These are phyloP conservation scores for Chionomys nivalis DNA, from an alignment of 2,113 vertebrate genomes.

Conservation along the genomic window DNA sequence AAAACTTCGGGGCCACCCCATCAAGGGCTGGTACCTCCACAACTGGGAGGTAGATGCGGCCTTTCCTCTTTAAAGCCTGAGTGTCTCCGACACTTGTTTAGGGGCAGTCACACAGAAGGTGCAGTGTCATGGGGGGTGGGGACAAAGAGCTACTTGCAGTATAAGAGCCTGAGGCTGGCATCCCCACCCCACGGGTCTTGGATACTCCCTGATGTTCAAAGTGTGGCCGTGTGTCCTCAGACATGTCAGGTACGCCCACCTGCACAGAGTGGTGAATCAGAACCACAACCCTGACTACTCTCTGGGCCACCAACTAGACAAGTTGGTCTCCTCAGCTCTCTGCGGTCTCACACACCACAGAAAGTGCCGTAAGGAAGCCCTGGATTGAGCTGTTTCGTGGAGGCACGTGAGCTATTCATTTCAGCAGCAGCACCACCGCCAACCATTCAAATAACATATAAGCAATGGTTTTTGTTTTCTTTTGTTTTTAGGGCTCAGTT, in stretches of 20 bases:
- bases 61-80: not conserved
- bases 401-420: not conserved
- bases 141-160: not conserved
- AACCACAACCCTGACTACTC: not conserved
- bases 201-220: not conserved
- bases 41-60: not conserved
- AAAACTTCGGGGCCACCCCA: not conserved
- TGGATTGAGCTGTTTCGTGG: not conserved
- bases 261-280: not conserved
- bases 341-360: not conserved
- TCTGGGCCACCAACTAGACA: not conserved
- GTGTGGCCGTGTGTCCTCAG: not conserved
- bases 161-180: not conserved
- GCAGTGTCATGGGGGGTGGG: not conserved
- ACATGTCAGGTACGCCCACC: not conserved
- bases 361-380: not conserved
- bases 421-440: not conserved
- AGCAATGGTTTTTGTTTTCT: not conserved
- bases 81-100: not conserved
- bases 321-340: not conserved
- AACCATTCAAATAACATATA: not conserved
- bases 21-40: no score
- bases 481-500: not conserved
- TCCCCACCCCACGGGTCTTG: not conserved
- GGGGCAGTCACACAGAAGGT: not conserved